Conservation (phyloP, 1,140 invertebrate genomes). For the Metopolophium dirhodum region DNA sequence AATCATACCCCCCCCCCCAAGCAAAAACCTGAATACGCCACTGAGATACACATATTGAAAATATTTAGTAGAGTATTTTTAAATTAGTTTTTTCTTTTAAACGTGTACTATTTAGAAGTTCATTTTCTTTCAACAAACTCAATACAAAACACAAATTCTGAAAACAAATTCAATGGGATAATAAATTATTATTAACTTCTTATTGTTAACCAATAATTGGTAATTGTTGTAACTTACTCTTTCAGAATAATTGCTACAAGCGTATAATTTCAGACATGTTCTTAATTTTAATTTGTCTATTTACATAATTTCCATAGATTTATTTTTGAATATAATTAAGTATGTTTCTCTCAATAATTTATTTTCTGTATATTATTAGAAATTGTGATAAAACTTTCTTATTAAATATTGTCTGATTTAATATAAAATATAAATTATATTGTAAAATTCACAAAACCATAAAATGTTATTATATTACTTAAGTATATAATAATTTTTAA, state of each 20-base stretch:
- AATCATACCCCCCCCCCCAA: no score
- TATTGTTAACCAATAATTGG: not conserved
- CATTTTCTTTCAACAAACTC: not conserved
- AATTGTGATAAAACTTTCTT: no score
- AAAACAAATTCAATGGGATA: not conserved
- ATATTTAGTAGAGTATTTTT: not conserved
- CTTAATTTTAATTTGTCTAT: not conserved
- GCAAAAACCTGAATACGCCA: no score
- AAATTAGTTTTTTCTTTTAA: not conserved
- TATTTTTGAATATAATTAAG: not conserved
- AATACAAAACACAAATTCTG: not conserved
- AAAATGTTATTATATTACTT: no score
- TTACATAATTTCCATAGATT: not conserved
- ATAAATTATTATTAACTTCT: not conserved
- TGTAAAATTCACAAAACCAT: no score
- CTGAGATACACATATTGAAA: not conserved
- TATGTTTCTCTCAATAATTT: not conserved
- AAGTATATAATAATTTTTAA: no score
- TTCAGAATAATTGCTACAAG: not conserved
- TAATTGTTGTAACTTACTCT: not conserved
- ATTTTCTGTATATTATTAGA: no score
- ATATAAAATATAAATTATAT: no score
- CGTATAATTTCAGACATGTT: not conserved
- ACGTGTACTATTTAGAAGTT: not conserved
- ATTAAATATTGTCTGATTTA: no score